A percentile compares a stretch with the other conserved stretches of the same genome.
These are phyloP conservation scores for Drosophila azteca DNA, from an alignment of 1,140 invertebrate genomes.

Conservation along the genomic window DNA sequence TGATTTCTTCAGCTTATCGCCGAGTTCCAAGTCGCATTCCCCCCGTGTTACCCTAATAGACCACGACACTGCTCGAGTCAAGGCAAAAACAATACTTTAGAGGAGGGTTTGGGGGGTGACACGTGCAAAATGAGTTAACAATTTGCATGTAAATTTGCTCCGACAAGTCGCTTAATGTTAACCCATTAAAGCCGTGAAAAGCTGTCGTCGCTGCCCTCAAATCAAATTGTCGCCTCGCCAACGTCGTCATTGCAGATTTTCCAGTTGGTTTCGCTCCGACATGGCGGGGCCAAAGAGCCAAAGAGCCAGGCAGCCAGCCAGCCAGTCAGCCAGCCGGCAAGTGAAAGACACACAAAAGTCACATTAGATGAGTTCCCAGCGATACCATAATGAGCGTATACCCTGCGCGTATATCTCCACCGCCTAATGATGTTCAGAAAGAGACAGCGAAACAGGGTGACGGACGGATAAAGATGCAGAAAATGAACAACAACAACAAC, in stretches of 20 bases:
- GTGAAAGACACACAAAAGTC: slow-evolving; percentile 42
- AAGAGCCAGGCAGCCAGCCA: background rate
- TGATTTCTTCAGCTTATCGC: slow-evolving; percentile 15
- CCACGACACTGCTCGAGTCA: slow-evolving; percentile 35
- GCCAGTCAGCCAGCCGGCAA: slow-evolving; percentile 5
- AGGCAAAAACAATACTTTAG: slow-evolving; percentile 42
- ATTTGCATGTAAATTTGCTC: slow-evolving; percentile 47
- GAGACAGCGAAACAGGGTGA: background rate
- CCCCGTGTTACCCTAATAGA: slow-evolving; percentile 31
- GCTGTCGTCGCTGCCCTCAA: slow-evolving; percentile 39
- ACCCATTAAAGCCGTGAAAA: slow-evolving; percentile 66
- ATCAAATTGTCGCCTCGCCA: slow-evolving; percentile 62
- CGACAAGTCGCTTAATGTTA: slow-evolving; percentile 67
- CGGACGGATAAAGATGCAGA: no score
- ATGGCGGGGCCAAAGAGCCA: background rate
- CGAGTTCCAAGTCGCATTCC: slow-evolving; percentile 26
- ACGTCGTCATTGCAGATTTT: slow-evolving; percentile 60
- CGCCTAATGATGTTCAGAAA: slow-evolving; percentile 40
- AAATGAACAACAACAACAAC: background rate
- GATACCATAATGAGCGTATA: slow-evolving; percentile 54
- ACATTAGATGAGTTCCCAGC: slow-evolving; percentile 64
- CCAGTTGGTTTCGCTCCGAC: slow-evolving; percentile 47
- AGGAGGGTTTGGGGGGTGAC: slow-evolving; percentile 30
- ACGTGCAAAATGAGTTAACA: slow-evolving; percentile 57
- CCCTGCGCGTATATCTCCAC: slow-evolving; percentile 25